phyloP scores from a whole-genome alignment of 2,797 vertebrate species.

The Cebuella pygmaea region DNA sequence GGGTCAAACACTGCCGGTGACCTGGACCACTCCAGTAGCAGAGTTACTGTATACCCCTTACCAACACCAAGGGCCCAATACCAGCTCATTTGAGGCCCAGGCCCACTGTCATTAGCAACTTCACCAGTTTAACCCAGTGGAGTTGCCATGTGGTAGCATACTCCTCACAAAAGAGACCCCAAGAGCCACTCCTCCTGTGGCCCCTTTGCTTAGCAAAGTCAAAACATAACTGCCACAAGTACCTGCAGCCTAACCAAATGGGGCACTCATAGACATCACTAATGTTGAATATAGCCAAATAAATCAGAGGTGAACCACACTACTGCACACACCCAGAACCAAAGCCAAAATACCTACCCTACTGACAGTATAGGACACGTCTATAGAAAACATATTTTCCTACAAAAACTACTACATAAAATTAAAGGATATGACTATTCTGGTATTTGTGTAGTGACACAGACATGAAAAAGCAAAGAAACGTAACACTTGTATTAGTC shows the following conservation, averaged over 20 bases:
- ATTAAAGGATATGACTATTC: not conserved
- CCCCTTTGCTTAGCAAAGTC: not conserved
- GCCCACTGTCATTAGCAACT: not conserved
- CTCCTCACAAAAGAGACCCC: not conserved
- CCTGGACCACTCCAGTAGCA: not conserved
- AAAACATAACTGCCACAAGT: not conserved
- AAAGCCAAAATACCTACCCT: not conserved
- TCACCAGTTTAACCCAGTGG: no score
- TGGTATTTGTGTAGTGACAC: not conserved
- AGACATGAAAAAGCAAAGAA: not conserved
- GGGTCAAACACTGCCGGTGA: not conserved
- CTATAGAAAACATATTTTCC: not conserved
- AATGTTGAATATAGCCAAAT: not conserved
- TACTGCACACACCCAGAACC: not conserved
- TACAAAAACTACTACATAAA: not conserved
- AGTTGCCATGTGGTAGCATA: not conserved
- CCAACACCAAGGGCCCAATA: not conserved
- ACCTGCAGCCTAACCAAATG: not conserved
- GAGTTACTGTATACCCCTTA: not conserved
- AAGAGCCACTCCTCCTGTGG: not conserved
- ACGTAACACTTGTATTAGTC: not conserved
- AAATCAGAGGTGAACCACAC: not conserved
- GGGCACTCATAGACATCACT: not conserved
- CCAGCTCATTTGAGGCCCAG: not conserved
- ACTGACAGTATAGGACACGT: not conserved